Conservation (phyloP, 2,888 invertebrate genomes). For the Netelia melanura region DNA sequence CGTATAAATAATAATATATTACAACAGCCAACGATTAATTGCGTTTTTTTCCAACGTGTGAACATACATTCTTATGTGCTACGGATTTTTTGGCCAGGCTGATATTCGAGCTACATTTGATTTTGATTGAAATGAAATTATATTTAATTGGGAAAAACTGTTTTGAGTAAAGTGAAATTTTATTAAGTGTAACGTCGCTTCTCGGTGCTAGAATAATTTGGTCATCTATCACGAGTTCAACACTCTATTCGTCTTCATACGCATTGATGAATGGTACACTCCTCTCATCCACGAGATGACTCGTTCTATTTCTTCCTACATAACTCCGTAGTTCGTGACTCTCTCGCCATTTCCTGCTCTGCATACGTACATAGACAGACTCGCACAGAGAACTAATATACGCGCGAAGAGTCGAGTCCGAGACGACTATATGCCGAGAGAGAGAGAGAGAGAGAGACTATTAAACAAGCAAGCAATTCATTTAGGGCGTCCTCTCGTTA, state of each 20-base stretch:
- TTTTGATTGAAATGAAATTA: background rate
- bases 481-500: conserved; percentile 69
- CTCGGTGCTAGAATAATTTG: conserved; percentile 43
- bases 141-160: background rate
- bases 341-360: conserved; percentile 29
- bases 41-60: too few species aligned
- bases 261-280: conserved; percentile 21
- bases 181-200: too few species aligned
- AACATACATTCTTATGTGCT: too few species aligned
- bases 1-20: background rate
- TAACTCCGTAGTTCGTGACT: conserved; percentile 6
- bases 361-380: conserved; percentile 38
- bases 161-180: too few species aligned
- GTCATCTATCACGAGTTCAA: conserved; percentile 49
- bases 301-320: conserved; percentile 33
- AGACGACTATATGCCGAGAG: conserved; percentile 34
- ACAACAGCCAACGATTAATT: too few species aligned
- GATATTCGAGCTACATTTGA: too few species aligned
- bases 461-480: conserved; percentile 66
- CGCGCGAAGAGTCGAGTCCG: conserved; percentile 8
- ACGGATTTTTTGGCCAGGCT: background rate
- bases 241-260: conserved; percentile 57
- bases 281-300: conserved; percentile 30
- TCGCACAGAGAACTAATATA: conserved; percentile 26
- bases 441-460: conserved; percentile 46